Percentiles rank a stretch among this genome's conserved stretches.
Conservation (phyloP, 2,797 vertebrate species). For the Chloroceryle inda region DNA sequence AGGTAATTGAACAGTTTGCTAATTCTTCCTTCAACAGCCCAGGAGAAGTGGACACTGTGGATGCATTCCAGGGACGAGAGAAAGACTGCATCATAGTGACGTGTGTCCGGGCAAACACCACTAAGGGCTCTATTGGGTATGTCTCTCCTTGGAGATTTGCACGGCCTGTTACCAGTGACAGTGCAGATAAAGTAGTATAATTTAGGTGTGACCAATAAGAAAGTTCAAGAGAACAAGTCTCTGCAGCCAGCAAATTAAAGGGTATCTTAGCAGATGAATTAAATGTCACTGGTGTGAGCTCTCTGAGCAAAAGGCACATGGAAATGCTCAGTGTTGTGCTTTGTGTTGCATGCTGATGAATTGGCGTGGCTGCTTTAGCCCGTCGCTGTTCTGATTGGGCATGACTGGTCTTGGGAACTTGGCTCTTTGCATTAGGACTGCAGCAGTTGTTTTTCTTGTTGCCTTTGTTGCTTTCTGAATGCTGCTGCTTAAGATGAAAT, state of each 20-base stretch:
- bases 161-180: neutral
- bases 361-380: neutral
- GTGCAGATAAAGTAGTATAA: fast-evolving
- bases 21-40: slow-evolving; percentile 48
- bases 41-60: slow-evolving; percentile 88
- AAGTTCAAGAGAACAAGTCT: neutral
- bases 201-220: neutral
- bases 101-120: slow-evolving; percentile 84
- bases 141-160: neutral
- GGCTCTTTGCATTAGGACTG: neutral
- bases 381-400: neutral
- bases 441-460: neutral
- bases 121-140: slow-evolving; percentile 86
- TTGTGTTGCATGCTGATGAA: neutral
- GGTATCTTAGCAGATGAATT: neutral
- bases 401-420: neutral
- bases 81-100: slow-evolving; percentile 90
- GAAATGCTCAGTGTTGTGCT: neutral
- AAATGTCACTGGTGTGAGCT: neutral
- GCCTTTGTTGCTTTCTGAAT: neutral
- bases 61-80: slow-evolving; percentile 89
- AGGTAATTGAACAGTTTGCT: neutral
- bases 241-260: neutral
- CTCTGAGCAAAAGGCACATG: neutral
- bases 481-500: neutral